A percentile compares a stretch with the other conserved stretches of the same genome.
Conservation (phyloP, 1,140 invertebrate species). For the Dermatophagoides farinae region DNA sequence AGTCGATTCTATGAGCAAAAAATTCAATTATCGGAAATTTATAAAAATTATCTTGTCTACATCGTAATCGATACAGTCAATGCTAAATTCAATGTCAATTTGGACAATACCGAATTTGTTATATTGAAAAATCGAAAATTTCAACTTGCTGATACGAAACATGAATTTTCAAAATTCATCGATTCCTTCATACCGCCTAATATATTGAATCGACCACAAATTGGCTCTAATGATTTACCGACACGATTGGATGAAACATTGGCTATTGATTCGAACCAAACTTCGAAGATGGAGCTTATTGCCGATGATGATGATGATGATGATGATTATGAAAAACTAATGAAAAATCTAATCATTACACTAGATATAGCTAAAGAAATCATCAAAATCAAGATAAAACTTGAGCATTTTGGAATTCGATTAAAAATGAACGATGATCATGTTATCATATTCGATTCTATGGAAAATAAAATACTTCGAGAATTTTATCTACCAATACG, state of each 20-base stretch:
- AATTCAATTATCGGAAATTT: not conserved
- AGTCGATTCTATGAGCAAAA: not conserved
- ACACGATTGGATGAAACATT: not conserved
- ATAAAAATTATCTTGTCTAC: constrained; percentile 1
- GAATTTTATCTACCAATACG: too few species aligned
- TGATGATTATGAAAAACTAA: not conserved
- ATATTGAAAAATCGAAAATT: not conserved
- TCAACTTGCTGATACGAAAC: not conserved
- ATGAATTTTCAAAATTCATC: not conserved
- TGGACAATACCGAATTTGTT: not conserved
- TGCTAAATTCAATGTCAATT: not conserved
- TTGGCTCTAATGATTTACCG: too few species aligned
- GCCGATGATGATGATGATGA: not conserved
- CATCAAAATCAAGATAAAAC: not conserved
- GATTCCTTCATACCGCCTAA: not conserved
- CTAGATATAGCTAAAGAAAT: not conserved
- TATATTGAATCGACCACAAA: too few species aligned
- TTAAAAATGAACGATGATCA: not conserved
- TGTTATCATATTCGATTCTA: not conserved
- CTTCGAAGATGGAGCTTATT: not conserved
- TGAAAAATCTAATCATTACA: not conserved
- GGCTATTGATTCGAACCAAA: not conserved
- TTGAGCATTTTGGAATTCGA: not conserved
- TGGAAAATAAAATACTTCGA: too few species aligned
- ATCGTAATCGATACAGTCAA: not conserved